Evolutionary conservation across 2,797 vertebrate genomes (phyloP).

Genomic region (Taeniopygia guttata): DNA sequence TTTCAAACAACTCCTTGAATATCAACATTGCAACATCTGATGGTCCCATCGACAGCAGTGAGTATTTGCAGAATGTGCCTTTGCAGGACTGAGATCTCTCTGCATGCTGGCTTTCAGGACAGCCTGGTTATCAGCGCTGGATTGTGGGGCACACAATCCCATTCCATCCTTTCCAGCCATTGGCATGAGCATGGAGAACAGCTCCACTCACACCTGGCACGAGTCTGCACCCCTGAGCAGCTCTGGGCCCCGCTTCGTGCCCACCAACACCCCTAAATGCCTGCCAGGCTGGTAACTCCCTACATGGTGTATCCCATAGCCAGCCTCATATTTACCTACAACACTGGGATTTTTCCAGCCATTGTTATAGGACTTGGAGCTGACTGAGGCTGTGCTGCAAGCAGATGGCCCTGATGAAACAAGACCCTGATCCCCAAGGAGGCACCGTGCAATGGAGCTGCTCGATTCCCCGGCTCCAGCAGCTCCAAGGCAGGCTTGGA

Average conservation of each 20-base stretch:
- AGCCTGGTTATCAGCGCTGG: background rate
- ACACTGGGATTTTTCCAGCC: background rate
- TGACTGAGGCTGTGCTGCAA: background rate
- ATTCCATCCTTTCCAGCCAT: background rate
- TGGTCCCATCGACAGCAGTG: rapidly evolving
- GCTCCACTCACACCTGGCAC: background rate
- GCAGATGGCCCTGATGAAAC: conserved; percentile 55
- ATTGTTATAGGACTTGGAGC: background rate
- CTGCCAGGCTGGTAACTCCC: background rate
- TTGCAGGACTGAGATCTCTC: background rate
- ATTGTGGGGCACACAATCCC: background rate
- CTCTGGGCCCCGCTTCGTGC: background rate
- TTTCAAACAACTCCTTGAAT: background rate
- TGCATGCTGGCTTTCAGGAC: background rate
- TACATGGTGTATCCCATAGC: background rate
- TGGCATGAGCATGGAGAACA: background rate
- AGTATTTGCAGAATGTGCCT: background rate
- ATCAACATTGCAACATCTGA: background rate
- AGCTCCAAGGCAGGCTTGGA: background rate
- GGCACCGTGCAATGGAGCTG: background rate
- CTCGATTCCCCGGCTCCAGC: background rate
- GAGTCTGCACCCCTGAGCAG: background rate
- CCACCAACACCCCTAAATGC: background rate
- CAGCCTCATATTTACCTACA: background rate
- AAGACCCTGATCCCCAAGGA: conserved; percentile 42